phyloP scores from a whole-genome alignment of 2,888 invertebrate genomes.

The Elgonia sp. region DNA sequence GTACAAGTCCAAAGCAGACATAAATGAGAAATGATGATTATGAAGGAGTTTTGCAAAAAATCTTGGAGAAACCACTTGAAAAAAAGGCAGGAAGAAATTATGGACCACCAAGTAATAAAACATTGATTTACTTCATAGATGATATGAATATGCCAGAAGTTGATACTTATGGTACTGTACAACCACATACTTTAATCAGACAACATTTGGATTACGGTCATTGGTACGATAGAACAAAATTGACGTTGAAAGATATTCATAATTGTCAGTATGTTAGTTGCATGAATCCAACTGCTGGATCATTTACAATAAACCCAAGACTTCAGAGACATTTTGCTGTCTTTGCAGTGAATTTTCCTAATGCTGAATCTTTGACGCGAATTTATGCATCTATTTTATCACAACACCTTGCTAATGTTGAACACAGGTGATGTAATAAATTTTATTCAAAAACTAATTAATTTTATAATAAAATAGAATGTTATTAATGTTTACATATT shows the following conservation, averaged over 20 bases:
- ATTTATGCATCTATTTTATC: slow-evolving; percentile 96
- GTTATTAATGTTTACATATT: slow-evolving; percentile 12
- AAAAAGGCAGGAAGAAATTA: slow-evolving; percentile 97
- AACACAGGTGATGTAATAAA: slow-evolving; percentile 89
- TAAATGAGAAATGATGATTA: too few species aligned
- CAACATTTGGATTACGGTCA: slow-evolving; percentile 98
- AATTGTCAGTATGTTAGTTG: slow-evolving; percentile 98
- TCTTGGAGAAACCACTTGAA: slow-evolving; percentile 97
- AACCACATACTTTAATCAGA: slow-evolving; percentile 97
- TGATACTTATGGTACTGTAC: slow-evolving; percentile 96
- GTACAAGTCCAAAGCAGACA: too few species aligned
- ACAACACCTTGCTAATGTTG: slow-evolving; percentile 94
- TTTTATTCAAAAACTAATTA: background rate
- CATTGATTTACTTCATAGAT: slow-evolving; percentile 97
- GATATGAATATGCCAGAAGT: slow-evolving; percentile 99
- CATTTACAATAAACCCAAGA: slow-evolving; percentile 98
- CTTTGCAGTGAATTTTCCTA: slow-evolving; percentile 94
- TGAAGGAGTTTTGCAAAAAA: slow-evolving; percentile 95
- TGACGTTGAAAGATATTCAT: slow-evolving; percentile 97
- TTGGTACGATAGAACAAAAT: slow-evolving; percentile 96
- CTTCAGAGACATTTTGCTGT: slow-evolving; percentile 96
- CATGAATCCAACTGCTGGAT: slow-evolving; percentile 99
- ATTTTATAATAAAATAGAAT: background rate
- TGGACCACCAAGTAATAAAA: slow-evolving; percentile 98
- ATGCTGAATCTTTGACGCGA: slow-evolving; percentile 93